These are phyloP conservation scores for Peromyscus polionotus DNA, from an alignment of 2,113 vertebrate genomes.

Conservation along the genomic window DNA sequence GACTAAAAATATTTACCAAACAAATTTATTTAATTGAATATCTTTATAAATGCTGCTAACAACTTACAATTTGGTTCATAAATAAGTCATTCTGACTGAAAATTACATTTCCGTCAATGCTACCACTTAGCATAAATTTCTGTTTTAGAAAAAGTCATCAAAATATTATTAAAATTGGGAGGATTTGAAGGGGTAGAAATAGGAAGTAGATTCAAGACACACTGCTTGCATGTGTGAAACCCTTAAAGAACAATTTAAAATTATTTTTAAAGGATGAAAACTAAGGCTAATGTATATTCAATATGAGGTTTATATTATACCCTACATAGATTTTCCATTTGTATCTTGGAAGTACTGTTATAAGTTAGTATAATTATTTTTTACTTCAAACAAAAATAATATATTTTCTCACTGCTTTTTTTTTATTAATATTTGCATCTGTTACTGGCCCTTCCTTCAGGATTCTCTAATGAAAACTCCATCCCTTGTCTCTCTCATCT, in stretches of 20 bases:
- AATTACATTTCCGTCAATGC: neutral
- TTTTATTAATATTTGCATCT: neutral
- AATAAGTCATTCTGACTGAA: neutral
- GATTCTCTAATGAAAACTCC: neutral
- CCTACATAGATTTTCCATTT: neutral
- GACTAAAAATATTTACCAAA: neutral
- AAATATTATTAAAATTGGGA: no score
- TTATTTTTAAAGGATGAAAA: neutral
- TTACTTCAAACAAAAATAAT: neutral
- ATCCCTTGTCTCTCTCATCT: neutral
- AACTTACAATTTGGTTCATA: neutral
- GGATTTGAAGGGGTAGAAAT: no score
- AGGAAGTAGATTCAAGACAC: no score
- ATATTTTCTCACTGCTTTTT: neutral
- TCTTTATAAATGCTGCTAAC: neutral
- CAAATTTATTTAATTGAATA: neutral
- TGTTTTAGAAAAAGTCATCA: neutral
- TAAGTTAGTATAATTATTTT: neutral
- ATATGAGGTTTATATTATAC: neutral
- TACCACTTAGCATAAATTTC: neutral
- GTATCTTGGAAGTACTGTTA: neutral
- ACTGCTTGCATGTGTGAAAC: no score
- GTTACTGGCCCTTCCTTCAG: neutral
- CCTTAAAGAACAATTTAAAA: no score
- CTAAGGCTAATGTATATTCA: neutral